Evolutionary conservation across 2,888 invertebrate species (phyloP).

Genomic region (Acanthococcus lagerstroemiae): DNA sequence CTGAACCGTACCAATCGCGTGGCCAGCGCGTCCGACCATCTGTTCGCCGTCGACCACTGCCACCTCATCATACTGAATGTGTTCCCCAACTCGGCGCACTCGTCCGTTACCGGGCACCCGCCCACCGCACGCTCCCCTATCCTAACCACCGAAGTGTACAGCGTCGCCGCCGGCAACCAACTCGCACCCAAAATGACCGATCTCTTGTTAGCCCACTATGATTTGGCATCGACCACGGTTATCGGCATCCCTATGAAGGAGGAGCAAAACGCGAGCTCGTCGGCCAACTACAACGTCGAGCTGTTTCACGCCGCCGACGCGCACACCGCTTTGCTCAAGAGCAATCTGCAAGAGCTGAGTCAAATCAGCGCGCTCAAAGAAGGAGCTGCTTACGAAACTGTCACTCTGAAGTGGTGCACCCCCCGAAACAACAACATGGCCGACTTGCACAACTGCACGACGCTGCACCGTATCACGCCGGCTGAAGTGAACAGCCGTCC

Average conservation of each 20-base stretch:
- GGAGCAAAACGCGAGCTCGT: constrained; percentile 94
- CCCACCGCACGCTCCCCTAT: constrained; percentile 56
- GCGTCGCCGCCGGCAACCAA: constrained; percentile 57
- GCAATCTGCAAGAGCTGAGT: constrained; percentile 36
- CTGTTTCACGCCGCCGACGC: constrained; percentile 82
- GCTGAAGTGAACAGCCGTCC: constrained; percentile 91
- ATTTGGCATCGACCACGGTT: constrained; percentile 89
- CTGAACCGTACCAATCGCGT: constrained; percentile 70
- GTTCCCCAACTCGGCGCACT: constrained; percentile 53
- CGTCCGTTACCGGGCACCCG: constrained; percentile 56
- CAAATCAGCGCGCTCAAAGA: constrained; percentile 51
- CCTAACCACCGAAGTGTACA: constrained; percentile 68
- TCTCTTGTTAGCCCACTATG: constrained; percentile 73
- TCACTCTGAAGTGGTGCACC: constrained; percentile 93
- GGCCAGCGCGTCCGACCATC: constrained; percentile 51
- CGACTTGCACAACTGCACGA: constrained; percentile 72
- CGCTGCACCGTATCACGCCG: constrained; percentile 83
- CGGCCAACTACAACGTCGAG: constrained; percentile 97
- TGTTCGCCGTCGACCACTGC: constrained; percentile 71
- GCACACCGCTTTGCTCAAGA: constrained; percentile 66
- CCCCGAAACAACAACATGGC: constrained; percentile 75
- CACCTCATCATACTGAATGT: constrained; percentile 84
- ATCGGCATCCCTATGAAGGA: constrained; percentile 99
- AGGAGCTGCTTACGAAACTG: constrained; percentile 67
- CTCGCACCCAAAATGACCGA: constrained; percentile 65